Conservation (phyloP, 1,140 invertebrate genomes). For the Drosophila pandora region DNA sequence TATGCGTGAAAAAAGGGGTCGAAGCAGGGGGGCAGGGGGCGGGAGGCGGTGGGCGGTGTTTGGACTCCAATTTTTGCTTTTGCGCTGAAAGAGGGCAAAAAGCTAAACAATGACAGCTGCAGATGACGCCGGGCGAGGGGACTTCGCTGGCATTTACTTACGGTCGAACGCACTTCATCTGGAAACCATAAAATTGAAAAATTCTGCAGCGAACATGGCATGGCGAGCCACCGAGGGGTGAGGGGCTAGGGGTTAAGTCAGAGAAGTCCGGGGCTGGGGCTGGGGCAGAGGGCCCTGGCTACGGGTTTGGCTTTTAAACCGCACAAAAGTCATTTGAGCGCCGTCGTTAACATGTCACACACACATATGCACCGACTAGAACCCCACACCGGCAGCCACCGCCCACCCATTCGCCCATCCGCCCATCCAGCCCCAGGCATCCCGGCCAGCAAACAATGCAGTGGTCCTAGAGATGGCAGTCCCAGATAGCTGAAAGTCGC, state of each 20-base stretch:
- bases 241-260: neutral
- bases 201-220: slow-evolving; percentile 63
- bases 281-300: neutral
- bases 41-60: slow-evolving; percentile 1
- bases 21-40: neutral
- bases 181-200: slow-evolving; percentile 81
- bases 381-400: neutral
- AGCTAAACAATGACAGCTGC: slow-evolving; percentile 77
- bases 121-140: slow-evolving; percentile 60
- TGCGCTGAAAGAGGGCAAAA: slow-evolving; percentile 55
- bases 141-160: slow-evolving; percentile 64
- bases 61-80: slow-evolving; percentile 36
- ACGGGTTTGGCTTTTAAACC: slow-evolving; percentile 70
- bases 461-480: slow-evolving; percentile 8
- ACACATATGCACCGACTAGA: slow-evolving; percentile 41
- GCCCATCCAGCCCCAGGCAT: neutral
- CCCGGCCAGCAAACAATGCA: slow-evolving; percentile 34
- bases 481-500: too few species aligned
- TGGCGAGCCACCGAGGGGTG: slow-evolving; percentile 13
- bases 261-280: slow-evolving; percentile 5
- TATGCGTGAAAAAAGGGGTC: slow-evolving; percentile 48
- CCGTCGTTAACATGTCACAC: slow-evolving; percentile 78
- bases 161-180: slow-evolving; percentile 80
- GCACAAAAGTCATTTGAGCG: slow-evolving; percentile 79
- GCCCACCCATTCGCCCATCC: neutral